phyloP scores from a whole-genome alignment of 2,113 vertebrate species.

The Micronisus gabar region DNA sequence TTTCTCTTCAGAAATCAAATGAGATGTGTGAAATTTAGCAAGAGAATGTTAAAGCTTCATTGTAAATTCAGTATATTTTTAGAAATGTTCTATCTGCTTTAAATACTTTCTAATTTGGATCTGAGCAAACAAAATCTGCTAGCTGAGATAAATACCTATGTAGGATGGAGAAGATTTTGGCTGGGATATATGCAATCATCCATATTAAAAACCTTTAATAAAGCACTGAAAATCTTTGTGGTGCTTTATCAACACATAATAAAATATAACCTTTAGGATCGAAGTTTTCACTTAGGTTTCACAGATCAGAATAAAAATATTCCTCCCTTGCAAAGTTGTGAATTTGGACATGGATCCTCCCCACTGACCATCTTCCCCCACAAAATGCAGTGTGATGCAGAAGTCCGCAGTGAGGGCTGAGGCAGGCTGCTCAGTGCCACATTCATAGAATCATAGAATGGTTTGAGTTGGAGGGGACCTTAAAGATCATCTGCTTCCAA shows the following conservation, averaged over 20 bases:
- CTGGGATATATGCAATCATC: slow-evolving; percentile 25
- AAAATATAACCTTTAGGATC: not conserved
- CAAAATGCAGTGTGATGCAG: accelerated
- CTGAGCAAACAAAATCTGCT: slow-evolving; percentile 61
- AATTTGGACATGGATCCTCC: not conserved
- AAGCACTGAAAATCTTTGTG: not conserved
- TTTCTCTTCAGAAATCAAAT: slow-evolving; percentile 34
- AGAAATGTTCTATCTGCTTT: slow-evolving; percentile 49
- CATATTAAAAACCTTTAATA: slow-evolving; percentile 51
- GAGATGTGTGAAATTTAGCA: slow-evolving; percentile 51
- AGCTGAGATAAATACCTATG: slow-evolving; percentile 60
- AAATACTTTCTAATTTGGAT: slow-evolving; percentile 65
- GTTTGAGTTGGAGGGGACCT: not conserved
- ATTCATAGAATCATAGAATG: not conserved
- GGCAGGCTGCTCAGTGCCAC: not conserved
- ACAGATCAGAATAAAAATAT: not conserved
- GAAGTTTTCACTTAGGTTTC: not conserved
- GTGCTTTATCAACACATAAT: not conserved
- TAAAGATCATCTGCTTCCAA: not conserved
- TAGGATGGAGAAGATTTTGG: slow-evolving; percentile 40
- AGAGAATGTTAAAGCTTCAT: slow-evolving; percentile 50
- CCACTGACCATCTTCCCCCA: not conserved
- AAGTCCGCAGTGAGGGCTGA: not conserved
- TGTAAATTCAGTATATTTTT: slow-evolving; percentile 66
- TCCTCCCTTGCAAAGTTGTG: not conserved